Evolutionary conservation across 2,797 vertebrate genomes (phyloP).

Genomic region (Aeoliscus strigatus): DNA sequence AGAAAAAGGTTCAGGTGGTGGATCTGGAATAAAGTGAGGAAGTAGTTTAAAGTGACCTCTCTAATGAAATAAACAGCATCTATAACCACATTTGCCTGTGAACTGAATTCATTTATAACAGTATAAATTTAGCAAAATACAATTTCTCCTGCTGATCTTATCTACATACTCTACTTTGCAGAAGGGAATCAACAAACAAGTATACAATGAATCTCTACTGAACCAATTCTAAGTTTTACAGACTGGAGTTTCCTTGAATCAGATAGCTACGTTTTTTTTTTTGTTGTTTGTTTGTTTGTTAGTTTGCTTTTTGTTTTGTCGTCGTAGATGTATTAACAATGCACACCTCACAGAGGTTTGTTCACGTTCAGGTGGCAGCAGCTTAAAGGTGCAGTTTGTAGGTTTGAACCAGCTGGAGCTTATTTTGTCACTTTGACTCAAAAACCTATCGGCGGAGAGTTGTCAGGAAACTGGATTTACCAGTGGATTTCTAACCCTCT

Average conservation of each 20-base stretch:
- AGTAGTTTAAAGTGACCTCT: slow-evolving; percentile 58
- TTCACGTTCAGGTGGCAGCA: slow-evolving; percentile 54
- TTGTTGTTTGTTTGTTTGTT: slow-evolving; percentile 19
- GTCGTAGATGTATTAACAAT: slow-evolving; percentile 36
- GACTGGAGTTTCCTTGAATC: slow-evolving; percentile 65
- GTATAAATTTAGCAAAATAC: slow-evolving; percentile 85
- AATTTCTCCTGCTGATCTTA: slow-evolving; percentile 73
- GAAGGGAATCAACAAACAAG: slow-evolving; percentile 73
- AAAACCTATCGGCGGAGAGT: too few species aligned
- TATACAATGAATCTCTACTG: slow-evolving; percentile 74
- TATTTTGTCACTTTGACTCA: too few species aligned
- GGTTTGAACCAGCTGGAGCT: too few species aligned
- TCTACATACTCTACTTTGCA: slow-evolving; percentile 78
- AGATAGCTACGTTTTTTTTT: slow-evolving; percentile 40
- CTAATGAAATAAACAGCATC: slow-evolving; percentile 67
- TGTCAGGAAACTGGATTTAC: too few species aligned
- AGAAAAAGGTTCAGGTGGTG: slow-evolving; percentile 49
- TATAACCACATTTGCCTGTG: slow-evolving; percentile 63
- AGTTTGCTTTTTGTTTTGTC: slow-evolving; percentile 19
- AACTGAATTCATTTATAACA: slow-evolving; percentile 67
- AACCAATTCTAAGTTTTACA: slow-evolving; percentile 72
- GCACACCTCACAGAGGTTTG: slow-evolving; percentile 77
- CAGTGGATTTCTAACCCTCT: too few species aligned
- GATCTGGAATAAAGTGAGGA: slow-evolving; percentile 46
- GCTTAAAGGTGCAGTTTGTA: slow-evolving; percentile 21